Percentiles rank a stretch among this genome's conserved stretches.
These are phyloP conservation scores for Staurois parvus DNA, from an alignment of 2,797 vertebrate genomes.

Conservation along the genomic window DNA sequence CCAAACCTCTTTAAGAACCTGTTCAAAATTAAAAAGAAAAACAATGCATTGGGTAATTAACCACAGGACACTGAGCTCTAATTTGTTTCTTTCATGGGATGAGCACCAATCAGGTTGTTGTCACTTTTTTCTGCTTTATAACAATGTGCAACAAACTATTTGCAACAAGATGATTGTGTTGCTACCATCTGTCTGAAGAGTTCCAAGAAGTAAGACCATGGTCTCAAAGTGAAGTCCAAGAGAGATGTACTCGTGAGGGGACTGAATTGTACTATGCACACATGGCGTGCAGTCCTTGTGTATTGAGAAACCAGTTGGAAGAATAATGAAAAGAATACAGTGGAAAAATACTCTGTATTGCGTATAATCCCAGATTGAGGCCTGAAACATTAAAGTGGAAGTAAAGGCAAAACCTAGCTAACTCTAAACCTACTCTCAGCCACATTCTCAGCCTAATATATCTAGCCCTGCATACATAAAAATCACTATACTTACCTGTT, in stretches of 20 bases:
- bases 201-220: slow-evolving; percentile 25
- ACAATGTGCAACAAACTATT: slow-evolving; percentile 37
- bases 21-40: slow-evolving; percentile 58
- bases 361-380: too few species aligned
- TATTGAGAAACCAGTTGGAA: not conserved
- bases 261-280: slow-evolving; percentile 12
- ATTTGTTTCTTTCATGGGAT: slow-evolving; percentile 57
- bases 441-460: too few species aligned
- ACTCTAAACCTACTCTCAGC: too few species aligned
- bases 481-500: too few species aligned
- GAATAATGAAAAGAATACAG: too few species aligned
- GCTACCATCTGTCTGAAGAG: slow-evolving; percentile 51
- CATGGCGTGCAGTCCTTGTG: slow-evolving; percentile 13
- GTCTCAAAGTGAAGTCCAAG: slow-evolving; percentile 17
- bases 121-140: slow-evolving; percentile 58
- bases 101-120: slow-evolving; percentile 51
- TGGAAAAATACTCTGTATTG: too few species aligned
- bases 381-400: not conserved
- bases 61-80: slow-evolving; percentile 43
- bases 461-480: too few species aligned
- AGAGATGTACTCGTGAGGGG: slow-evolving; percentile 15
- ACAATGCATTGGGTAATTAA: slow-evolving; percentile 56
- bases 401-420: too few species aligned
- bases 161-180: slow-evolving; percentile 25
- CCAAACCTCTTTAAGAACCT: slow-evolving; percentile 53